A percentile compares a stretch with the other conserved stretches of the same genome.
Evolutionary conservation across 1,140 invertebrate species (phyloP).

Genomic region (Bombus confusus): DNA sequence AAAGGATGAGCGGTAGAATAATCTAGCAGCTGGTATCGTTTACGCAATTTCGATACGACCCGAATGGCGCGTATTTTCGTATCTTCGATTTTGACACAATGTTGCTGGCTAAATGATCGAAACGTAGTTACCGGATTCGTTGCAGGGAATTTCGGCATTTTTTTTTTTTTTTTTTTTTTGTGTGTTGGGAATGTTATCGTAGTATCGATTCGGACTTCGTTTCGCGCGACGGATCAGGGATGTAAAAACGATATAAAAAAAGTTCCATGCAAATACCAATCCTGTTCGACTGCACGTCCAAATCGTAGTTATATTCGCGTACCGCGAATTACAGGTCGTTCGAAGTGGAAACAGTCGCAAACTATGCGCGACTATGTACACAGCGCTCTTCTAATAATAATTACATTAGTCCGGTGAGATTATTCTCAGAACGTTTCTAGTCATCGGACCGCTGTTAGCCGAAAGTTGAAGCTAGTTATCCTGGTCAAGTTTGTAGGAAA

Average conservation of each 20-base stretch:
- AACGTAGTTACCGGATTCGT: background rate
- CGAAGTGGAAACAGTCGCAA: background rate
- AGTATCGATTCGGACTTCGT: conserved; percentile 1
- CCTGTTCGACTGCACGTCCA: background rate
- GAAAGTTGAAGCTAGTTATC: background rate
- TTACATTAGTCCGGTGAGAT: background rate
- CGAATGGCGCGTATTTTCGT: background rate
- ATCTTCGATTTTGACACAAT: conserved; percentile 8
- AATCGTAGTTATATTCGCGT: background rate
- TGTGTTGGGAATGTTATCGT: background rate
- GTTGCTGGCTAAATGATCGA: background rate
- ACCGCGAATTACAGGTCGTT: background rate
- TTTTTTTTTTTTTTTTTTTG: background rate
- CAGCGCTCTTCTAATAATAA: background rate
- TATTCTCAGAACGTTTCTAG: background rate
- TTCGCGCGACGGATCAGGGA: background rate
- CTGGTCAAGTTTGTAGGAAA: background rate
- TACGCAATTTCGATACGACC: too few relatives aligned
- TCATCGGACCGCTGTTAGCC: background rate
- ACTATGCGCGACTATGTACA: background rate
- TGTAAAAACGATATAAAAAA: background rate
- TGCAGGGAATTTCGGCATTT: background rate
- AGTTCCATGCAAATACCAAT: background rate
- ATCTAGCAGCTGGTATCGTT: too few relatives aligned
- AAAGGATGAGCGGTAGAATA: background rate